phyloP scores from a whole-genome alignment of 2,113 vertebrate genomes.

The Odontophorus gujanensis region DNA sequence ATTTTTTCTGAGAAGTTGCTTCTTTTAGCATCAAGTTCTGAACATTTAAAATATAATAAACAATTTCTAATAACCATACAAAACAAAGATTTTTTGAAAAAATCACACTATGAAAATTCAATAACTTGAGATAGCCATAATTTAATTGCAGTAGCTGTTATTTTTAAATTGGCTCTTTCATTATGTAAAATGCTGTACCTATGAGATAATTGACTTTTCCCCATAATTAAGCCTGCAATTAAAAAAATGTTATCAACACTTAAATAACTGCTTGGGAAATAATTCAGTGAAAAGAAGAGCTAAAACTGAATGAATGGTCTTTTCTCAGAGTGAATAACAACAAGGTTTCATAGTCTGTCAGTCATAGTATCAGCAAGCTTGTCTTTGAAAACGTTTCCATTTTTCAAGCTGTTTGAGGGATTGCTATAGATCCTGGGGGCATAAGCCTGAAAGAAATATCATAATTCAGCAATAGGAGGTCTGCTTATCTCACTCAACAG shows the following conservation, averaged over 20 bases:
- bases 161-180: neutral
- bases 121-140: neutral
- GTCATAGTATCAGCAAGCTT: slow-evolving; percentile 57
- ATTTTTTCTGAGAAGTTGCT: neutral
- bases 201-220: slow-evolving; percentile 43
- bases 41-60: neutral
- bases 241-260: slow-evolving; percentile 42
- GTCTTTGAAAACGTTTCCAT: slow-evolving; percentile 74
- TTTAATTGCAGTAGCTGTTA: neutral
- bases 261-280: slow-evolving; percentile 46
- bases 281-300: slow-evolving; percentile 57
- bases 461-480: slow-evolving; percentile 78
- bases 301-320: slow-evolving; percentile 58
- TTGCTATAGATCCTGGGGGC: slow-evolving; percentile 73
- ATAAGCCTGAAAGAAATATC: slow-evolving; percentile 76
- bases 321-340: slow-evolving; percentile 61
- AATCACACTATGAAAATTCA: neutral
- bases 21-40: neutral
- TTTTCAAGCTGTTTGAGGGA: slow-evolving; percentile 77
- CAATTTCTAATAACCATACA: neutral
- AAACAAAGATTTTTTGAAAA: neutral
- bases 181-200: slow-evolving; percentile 10
- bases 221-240: slow-evolving; percentile 53
- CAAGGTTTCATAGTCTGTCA: slow-evolving; percentile 70
- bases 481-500: slow-evolving; percentile 75